Evolutionary conservation across 1,140 invertebrate species (phyloP), one percentile per base, ranked within the genome.

Genomic region (Scaptomyza hsui): DNA sequence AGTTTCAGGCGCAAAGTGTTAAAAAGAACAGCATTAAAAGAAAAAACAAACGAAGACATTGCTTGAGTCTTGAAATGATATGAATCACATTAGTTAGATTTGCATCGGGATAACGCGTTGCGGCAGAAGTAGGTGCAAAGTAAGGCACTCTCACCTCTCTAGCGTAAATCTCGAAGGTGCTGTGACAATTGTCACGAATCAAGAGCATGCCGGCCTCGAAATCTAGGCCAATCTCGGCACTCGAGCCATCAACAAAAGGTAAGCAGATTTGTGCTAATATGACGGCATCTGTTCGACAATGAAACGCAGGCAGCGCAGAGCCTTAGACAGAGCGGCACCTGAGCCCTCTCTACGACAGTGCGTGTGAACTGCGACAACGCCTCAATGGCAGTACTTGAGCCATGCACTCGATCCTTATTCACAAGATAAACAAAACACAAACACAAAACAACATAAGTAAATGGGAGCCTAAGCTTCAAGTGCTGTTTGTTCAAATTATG

Each of bases 191-290:
- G 82, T 71, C 56, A 65, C 75, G 72, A 76, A 76, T 85, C 80
- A 69, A 68, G 68, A 85, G 71, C 51, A 68, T 16, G 29, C 18
- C 12, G 16, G 15, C 12, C 51, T 49, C 24, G 21, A 62, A 59
- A 73, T 72, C 49, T 68, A 35, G 55, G 32, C 61, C 55, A 70
- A 78, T 75, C 71, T 63, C 29, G 53, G 69, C 72, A 88, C 83
- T 88, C 83, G 78, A 82, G 52, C 62, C 62, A 39, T 57, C 35
- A 65, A 79, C 67, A 77, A 88, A 78, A 78, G 75, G 75, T 88
- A 88, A 88, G 82, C 82, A 89, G 82, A 88, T 88, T 88, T 88
- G 75, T 72, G 67, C 83, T 88, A 88, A 88, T 89, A 88, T 88
- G 82, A 82, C 82, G 83, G 78, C 82, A 86, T 88, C 78, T 71